Evolutionary conservation across 2,797 vertebrate species (phyloP).

Genomic region (Pagetopsis macropterus): DNA sequence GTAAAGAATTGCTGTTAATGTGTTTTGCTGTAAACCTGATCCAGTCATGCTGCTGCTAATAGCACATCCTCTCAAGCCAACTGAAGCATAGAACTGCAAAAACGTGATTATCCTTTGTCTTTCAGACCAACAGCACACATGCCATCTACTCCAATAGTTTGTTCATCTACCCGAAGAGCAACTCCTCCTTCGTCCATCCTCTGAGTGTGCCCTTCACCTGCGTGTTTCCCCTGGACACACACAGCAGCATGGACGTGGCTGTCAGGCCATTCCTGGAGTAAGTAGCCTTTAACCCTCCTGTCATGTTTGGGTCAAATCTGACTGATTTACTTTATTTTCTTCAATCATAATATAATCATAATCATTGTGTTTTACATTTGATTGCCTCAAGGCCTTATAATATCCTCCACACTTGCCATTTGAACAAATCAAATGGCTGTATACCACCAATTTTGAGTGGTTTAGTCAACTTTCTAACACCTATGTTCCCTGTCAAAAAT

Average conservation of each 20-base stretch:
- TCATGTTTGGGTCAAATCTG: too few relatives aligned
- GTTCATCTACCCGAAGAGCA: slow-evolving; percentile 64
- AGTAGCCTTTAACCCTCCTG: slow-evolving; percentile 15
- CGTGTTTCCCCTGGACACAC: slow-evolving; percentile 76
- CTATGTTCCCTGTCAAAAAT: too few relatives aligned
- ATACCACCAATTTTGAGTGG: too few relatives aligned
- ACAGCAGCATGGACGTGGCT: slow-evolving; percentile 73
- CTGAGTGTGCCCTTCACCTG: slow-evolving; percentile 81
- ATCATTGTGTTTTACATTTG: too few relatives aligned
- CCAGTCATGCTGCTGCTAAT: neutral
- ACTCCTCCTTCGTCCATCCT: slow-evolving; percentile 69
- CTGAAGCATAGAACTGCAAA: neutral
- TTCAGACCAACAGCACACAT: slow-evolving; percentile 75
- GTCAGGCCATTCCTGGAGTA: slow-evolving; percentile 76
- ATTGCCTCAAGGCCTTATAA: too few relatives aligned
- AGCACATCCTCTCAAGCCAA: neutral
- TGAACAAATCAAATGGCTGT: too few relatives aligned
- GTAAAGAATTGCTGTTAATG: slow-evolving; percentile 46
- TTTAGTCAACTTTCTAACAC: too few relatives aligned
- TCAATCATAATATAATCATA: too few relatives aligned
- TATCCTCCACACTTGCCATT: too few relatives aligned
- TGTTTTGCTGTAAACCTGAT: neutral
- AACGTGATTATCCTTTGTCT: slow-evolving; percentile 12
- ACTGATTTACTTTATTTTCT: too few relatives aligned
- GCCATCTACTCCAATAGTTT: slow-evolving; percentile 74